Percentiles rank a stretch among this genome's conserved stretches.
phyloP scores from a whole-genome alignment of 2,113 vertebrate species.

The Chionodraco myersi region DNA sequence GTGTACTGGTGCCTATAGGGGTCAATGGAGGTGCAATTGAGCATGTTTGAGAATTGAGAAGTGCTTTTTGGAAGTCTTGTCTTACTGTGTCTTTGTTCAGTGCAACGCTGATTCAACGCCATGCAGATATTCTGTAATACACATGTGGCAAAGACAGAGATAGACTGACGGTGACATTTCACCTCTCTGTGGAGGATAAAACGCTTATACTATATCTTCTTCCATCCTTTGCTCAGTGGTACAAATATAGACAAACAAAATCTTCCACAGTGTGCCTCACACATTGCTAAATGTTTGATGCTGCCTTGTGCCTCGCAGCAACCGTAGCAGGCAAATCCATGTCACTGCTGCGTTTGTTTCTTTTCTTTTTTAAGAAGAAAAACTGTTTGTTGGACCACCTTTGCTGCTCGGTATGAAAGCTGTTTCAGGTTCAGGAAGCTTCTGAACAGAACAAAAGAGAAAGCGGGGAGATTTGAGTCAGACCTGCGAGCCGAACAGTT shows the following conservation, averaged over 20 bases:
- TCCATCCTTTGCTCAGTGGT: slow-evolving; percentile 45
- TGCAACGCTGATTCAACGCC: slow-evolving; percentile 30
- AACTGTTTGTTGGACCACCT: slow-evolving; percentile 46
- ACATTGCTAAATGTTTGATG: slow-evolving; percentile 69
- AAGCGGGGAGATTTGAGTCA: slow-evolving; percentile 45
- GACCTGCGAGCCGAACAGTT: slow-evolving; percentile 43
- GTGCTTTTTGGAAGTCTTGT: not conserved
- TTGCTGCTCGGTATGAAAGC: slow-evolving; percentile 63
- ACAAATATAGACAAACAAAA: slow-evolving; percentile 55
- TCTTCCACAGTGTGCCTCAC: slow-evolving; percentile 49
- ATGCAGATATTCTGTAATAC: slow-evolving; percentile 47
- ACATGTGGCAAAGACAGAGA: slow-evolving; percentile 30
- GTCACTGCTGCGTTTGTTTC: slow-evolving; percentile 51
- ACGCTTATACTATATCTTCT: slow-evolving; percentile 15
- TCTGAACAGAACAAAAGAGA: slow-evolving; percentile 46
- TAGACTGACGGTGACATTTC: slow-evolving; percentile 28
- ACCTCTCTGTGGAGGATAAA: slow-evolving; percentile 51
- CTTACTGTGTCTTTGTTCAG: not conserved
- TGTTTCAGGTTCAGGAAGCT: slow-evolving; percentile 54
- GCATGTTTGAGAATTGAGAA: not conserved
- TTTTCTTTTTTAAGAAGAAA: slow-evolving; percentile 43
- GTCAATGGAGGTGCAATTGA: too few relatives aligned
- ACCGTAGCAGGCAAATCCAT: slow-evolving; percentile 55
- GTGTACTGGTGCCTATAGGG: not conserved
- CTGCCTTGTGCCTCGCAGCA: slow-evolving; percentile 53